These are phyloP conservation scores for Centropristis striata DNA, from an alignment of 2,113 vertebrate species.

Conservation along the genomic window DNA sequence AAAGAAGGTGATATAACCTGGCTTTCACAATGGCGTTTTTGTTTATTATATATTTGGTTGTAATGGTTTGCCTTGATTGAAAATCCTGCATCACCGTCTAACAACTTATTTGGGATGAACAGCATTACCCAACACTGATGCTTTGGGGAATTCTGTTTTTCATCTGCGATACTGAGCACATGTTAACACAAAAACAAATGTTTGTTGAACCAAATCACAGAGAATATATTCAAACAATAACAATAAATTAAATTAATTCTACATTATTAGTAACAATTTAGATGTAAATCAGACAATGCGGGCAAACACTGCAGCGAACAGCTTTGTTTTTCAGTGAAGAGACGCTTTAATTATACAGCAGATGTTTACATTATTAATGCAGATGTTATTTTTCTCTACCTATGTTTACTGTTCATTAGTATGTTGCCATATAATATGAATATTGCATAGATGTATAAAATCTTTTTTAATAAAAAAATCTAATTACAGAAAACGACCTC, in stretches of 20 bases:
- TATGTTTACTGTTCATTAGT: conserved; percentile 58
- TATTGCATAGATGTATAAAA: conserved; percentile 34
- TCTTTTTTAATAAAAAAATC: conserved; percentile 25
- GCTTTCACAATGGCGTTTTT: not conserved
- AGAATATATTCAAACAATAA: conserved; percentile 36
- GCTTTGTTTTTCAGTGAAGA: conserved; percentile 53
- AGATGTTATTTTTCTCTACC: conserved; percentile 42
- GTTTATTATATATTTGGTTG: conserved; percentile 14
- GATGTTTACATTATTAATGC: conserved; percentile 71
- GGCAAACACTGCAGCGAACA: conserved; percentile 21
- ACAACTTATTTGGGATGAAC: conserved; percentile 22
- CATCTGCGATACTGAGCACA: conserved; percentile 11
- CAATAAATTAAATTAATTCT: conserved; percentile 7
- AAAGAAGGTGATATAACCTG: not conserved
- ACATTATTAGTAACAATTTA: conserved; percentile 24
- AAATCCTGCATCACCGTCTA: conserved; percentile 32
- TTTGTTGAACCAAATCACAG: conserved; percentile 13
- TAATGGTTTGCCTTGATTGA: conserved; percentile 34
- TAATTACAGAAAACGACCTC: conserved; percentile 46
- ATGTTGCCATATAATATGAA: conserved; percentile 47
- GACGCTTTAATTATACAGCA: conserved; percentile 61
- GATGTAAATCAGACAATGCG: conserved; percentile 30
- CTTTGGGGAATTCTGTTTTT: conserved; percentile 21
- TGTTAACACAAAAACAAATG: conserved; percentile 40
- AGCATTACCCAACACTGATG: conserved; percentile 8